Evolutionary conservation across 2,888 invertebrate species (phyloP).

Genomic region (Callinectes sapidus): DNA sequence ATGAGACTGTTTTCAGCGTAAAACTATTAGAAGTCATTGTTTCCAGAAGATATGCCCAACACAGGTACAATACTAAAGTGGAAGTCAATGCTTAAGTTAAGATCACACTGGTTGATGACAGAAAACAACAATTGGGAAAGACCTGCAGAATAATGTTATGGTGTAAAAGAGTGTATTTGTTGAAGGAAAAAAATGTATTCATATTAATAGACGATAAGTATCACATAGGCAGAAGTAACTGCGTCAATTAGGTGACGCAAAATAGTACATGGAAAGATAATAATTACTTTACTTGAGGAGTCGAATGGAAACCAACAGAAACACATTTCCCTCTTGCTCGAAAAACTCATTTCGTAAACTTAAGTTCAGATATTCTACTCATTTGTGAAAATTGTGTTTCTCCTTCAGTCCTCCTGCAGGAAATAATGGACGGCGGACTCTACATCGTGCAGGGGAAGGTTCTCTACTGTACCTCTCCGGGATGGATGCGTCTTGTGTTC

Average conservation of each 20-base stretch:
- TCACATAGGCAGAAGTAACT: too few relatives aligned
- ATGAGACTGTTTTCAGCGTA: background rate
- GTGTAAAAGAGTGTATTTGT: too few relatives aligned
- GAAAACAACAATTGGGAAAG: background rate
- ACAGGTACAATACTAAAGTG: background rate
- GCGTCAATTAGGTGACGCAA: background rate
- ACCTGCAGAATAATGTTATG: too few relatives aligned
- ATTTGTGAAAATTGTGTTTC: background rate
- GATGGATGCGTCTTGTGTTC: constrained; percentile 58
- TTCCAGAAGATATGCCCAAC: background rate
- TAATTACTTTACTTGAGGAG: background rate
- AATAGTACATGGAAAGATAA: background rate
- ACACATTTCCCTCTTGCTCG: background rate
- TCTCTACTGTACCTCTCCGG: constrained; percentile 39
- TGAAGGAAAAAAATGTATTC: too few relatives aligned
- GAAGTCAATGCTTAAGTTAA: background rate
- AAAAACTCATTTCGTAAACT: background rate
- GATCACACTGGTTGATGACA: background rate
- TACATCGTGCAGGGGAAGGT: constrained; percentile 49
- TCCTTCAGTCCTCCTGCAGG: constrained; percentile 32
- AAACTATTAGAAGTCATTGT: background rate
- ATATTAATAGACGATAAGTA: too few relatives aligned
- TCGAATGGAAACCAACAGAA: background rate
- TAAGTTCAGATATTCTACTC: too few relatives aligned
- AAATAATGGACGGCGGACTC: constrained; percentile 39